Percentiles rank a stretch among this genome's conserved stretches.
phyloP scores from a whole-genome alignment of 92 coral and sea anemone genomes.

The Epizoanthus scotinus region DNA sequence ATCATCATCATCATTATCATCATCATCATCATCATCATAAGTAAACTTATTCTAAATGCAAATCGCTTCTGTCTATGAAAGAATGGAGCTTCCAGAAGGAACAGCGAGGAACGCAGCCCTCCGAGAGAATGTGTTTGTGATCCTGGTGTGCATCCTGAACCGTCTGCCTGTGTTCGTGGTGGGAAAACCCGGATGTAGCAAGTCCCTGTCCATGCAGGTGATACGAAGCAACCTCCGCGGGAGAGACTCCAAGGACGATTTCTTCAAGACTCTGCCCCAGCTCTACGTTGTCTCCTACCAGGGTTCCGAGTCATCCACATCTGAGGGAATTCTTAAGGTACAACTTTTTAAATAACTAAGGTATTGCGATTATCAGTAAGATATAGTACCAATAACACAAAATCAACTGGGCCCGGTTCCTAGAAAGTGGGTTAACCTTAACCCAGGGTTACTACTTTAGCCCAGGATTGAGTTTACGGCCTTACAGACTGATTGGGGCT shows the following conservation, averaged over 20 bases:
- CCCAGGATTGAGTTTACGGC: no score
- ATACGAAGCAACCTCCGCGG: constrained; percentile 53
- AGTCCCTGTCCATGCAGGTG: constrained; percentile 47
- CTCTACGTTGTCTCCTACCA: constrained; percentile 48
- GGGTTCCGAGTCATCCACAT: constrained; percentile 52
- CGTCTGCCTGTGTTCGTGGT: constrained; percentile 50
- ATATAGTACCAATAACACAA: no score
- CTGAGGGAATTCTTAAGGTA: constrained; percentile 55
- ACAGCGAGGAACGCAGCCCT: constrained; percentile 47
- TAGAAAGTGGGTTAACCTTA: no score
- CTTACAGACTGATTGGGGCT: no score
- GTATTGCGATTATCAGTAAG: no score
- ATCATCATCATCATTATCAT: no score
- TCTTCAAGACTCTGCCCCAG: constrained; percentile 47
- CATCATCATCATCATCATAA: no score
- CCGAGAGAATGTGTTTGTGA: constrained; percentile 49
- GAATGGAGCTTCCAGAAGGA: constrained; percentile 47
- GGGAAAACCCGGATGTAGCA: constrained; percentile 57
- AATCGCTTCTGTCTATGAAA: constrained; percentile 7
- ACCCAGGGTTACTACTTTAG: no score
- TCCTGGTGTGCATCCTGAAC: constrained; percentile 43
- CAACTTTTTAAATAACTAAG: no score
- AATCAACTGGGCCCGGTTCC: no score
- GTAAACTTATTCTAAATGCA: background rate
- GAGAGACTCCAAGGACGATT: constrained; percentile 36